phyloP scores from a whole-genome alignment of 2,888 invertebrate genomes.

The Syritta pipiens region DNA sequence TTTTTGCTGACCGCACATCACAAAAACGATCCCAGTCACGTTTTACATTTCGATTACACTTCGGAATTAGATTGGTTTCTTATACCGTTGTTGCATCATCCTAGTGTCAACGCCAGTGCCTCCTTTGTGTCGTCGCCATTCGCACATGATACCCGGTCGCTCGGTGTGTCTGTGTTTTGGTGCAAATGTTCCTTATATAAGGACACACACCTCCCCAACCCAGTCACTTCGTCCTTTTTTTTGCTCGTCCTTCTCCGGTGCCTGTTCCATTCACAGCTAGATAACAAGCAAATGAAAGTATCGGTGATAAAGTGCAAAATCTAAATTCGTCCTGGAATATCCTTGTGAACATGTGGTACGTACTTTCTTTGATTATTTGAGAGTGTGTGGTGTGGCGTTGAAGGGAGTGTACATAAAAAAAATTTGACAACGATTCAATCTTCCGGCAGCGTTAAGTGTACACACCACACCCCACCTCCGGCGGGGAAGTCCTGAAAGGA shows the following conservation, averaged over 20 bases:
- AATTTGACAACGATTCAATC: slow-evolving; percentile 32
- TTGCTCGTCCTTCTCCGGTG: neutral
- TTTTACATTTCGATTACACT: slow-evolving; percentile 40
- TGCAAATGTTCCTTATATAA: slow-evolving; percentile 4
- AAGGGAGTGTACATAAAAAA: slow-evolving; percentile 11
- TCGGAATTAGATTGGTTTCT: slow-evolving; percentile 27
- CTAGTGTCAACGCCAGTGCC: no score
- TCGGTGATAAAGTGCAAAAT: slow-evolving; percentile 30
- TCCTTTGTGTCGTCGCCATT: no score
- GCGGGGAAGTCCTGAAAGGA: slow-evolving; percentile 7
- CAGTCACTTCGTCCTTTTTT: no score
- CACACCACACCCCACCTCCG: neutral
- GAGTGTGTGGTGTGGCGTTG: slow-evolving; percentile 6
- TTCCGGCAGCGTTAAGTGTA: slow-evolving; percentile 9
- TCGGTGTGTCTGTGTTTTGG: neutral
- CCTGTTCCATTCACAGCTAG: slow-evolving; percentile 1
- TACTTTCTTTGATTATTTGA: slow-evolving; percentile 21
- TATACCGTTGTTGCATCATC: slow-evolving; percentile 1
- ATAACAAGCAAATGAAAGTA: slow-evolving; percentile 36
- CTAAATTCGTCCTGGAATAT: slow-evolving; percentile 28
- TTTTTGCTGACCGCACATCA: slow-evolving; percentile 27
- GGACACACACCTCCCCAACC: no score
- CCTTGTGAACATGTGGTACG: slow-evolving; percentile 28
- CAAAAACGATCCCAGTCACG: slow-evolving; percentile 30
- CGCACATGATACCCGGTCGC: slow-evolving; percentile 8